A percentile compares a stretch with the other conserved stretches of the same genome.
These are phyloP conservation scores for Sebastes minor DNA, from an alignment of 2,797 vertebrate genomes.

Conservation along the genomic window DNA sequence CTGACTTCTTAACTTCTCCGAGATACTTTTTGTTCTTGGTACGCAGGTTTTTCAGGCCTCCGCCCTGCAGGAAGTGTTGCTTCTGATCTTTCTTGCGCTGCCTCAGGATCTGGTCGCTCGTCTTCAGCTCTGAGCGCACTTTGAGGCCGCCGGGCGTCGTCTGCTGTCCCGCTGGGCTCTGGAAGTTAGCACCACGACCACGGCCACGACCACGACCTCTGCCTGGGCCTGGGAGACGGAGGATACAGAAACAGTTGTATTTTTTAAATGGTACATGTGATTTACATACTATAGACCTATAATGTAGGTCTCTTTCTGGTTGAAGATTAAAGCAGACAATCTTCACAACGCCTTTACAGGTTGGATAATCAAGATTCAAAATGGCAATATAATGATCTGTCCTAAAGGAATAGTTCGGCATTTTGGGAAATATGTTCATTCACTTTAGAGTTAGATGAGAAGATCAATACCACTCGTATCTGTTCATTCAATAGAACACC, in stretches of 20 bases:
- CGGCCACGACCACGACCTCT: conserved; percentile 33
- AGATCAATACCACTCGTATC: background rate
- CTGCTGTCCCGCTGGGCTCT: background rate
- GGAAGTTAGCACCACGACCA: conserved; percentile 13
- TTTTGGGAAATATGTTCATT: background rate
- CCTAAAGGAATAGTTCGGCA: background rate
- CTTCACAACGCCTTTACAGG: background rate
- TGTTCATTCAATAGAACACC: background rate
- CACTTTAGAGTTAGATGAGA: background rate
- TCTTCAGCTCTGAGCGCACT: conserved; percentile 88
- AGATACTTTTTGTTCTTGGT: conserved; percentile 78
- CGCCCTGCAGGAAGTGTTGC: conserved; percentile 90
- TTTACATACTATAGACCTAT: background rate
- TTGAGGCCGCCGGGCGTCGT: conserved; percentile 40
- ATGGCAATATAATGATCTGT: background rate
- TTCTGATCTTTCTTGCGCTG: conserved; percentile 86
- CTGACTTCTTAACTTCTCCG: conserved; percentile 86
- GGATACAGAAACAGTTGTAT: background rate
- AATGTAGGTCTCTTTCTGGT: no score
- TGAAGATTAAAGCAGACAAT: background rate
- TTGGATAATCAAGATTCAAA: background rate
- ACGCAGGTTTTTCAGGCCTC: conserved; percentile 87
- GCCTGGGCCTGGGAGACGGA: conserved; percentile 33
- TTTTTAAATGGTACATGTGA: background rate
- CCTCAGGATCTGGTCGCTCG: conserved; percentile 92